Percentiles rank a stretch among this genome's conserved stretches.
Evolutionary conservation across 2,797 vertebrate genomes (phyloP).

Genomic region (Sebastes itinus): DNA sequence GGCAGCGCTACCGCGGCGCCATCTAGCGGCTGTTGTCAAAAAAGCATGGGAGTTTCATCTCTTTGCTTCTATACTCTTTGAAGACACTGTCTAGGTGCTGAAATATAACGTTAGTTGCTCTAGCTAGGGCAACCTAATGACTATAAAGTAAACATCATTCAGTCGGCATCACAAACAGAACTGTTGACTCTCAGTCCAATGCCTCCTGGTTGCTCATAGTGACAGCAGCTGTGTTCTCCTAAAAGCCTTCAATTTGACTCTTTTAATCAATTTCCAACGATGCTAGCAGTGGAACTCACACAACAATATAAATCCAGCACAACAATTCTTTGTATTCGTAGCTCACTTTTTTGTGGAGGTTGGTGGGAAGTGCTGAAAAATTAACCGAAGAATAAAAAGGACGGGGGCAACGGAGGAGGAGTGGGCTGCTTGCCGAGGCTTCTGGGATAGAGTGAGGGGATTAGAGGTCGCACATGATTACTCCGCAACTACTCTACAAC

Average conservation of each 20-base stretch:
- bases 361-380: background rate
- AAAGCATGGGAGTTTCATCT: too few relatives aligned
- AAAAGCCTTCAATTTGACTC: too few relatives aligned
- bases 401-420: background rate
- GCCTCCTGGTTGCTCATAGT: too few relatives aligned
- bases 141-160: background rate
- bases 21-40: too few relatives aligned
- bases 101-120: too few relatives aligned
- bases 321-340: background rate
- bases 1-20: too few relatives aligned
- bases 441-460: conserved; percentile 47
- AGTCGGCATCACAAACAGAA: background rate
- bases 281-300: background rate
- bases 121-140: background rate
- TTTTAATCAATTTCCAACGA: too few relatives aligned
- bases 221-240: too few relatives aligned
- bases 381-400: background rate
- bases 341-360: background rate
- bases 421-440: conserved; percentile 1
- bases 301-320: background rate
- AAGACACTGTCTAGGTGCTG: too few relatives aligned
- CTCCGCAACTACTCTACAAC: conserved; percentile 44
- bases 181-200: background rate
- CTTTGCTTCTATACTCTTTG: too few relatives aligned
- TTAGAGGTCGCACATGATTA: conserved; percentile 59